Percentiles rank a stretch among this genome's conserved stretches.
Conservation (phyloP, 2,888 invertebrate genomes). For the Melinaea menophilus region DNA sequence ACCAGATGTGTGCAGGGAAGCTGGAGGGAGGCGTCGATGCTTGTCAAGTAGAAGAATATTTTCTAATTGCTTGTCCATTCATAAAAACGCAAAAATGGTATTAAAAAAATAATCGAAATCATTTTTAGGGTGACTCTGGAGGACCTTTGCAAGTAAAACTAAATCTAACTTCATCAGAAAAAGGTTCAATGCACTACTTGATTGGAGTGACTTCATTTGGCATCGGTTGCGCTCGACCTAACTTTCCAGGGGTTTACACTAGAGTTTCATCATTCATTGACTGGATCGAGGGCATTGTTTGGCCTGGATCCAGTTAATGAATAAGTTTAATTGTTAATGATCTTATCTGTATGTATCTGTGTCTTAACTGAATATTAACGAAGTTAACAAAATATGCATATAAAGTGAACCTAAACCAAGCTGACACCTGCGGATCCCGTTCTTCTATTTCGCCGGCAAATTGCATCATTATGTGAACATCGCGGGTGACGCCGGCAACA, state of each 20-base stretch:
- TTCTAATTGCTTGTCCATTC: too few species aligned
- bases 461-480: constrained; percentile 33
- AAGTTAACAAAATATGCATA: constrained; percentile 15
- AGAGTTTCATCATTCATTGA: constrained; percentile 51
- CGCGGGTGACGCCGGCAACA: constrained; percentile 25
- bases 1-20: constrained; percentile 35
- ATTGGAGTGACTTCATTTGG: constrained; percentile 62
- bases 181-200: constrained; percentile 48
- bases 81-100: background rate
- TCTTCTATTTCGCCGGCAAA: constrained; percentile 37
- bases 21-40: constrained; percentile 34
- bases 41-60: constrained; percentile 29
- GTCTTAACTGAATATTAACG: background rate
- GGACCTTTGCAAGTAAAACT: constrained; percentile 79
- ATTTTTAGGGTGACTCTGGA: constrained; percentile 82
- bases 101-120: background rate
- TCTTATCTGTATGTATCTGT: background rate
- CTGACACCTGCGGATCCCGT: constrained; percentile 31
- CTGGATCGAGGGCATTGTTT: constrained; percentile 59
- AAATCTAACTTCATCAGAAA: constrained; percentile 31
- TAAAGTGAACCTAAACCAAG: constrained; percentile 24
- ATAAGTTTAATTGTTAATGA: background rate
- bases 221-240: constrained; percentile 49
- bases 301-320: constrained; percentile 33
- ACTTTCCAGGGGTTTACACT: constrained; percentile 55